Evolutionary conservation across 2,888 invertebrate species (phyloP).

Genomic region (Aplocera efformata): DNA sequence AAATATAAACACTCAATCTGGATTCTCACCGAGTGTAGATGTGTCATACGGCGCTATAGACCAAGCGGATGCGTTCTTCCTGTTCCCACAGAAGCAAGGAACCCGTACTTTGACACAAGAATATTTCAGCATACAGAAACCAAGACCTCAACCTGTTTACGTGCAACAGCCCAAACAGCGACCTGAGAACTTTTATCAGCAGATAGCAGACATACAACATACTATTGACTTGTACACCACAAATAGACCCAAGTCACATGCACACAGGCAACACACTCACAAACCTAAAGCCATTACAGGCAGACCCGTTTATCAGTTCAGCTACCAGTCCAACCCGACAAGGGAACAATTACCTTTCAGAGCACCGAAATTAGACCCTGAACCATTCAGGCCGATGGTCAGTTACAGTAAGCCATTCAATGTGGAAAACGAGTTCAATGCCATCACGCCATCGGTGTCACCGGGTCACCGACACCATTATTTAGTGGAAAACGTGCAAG

Average conservation of each 20-base stretch:
- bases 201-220: constrained; percentile 83
- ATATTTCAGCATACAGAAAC: constrained; percentile 76
- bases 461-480: constrained; percentile 68
- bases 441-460: constrained; percentile 61
- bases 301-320: constrained; percentile 86
- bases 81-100: constrained; percentile 76
- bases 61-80: constrained; percentile 67
- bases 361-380: constrained; percentile 78
- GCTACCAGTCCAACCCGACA: constrained; percentile 82
- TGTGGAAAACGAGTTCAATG: constrained; percentile 65
- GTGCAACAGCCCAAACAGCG: constrained; percentile 64
- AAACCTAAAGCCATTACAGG: constrained; percentile 75
- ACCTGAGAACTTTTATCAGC: constrained; percentile 81
- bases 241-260: constrained; percentile 74
- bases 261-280: constrained; percentile 57
- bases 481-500: constrained; percentile 66
- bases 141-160: constrained; percentile 58
- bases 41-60: constrained; percentile 71
- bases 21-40: constrained; percentile 61
- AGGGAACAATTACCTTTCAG: constrained; percentile 70
- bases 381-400: constrained; percentile 84
- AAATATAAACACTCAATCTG: constrained; percentile 53
- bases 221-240: constrained; percentile 83
- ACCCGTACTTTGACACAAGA: constrained; percentile 74
- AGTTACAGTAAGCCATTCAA: constrained; percentile 78